Evolutionary conservation across 2,888 invertebrate genomes (phyloP).

Genomic region (Anaspis maculata): DNA sequence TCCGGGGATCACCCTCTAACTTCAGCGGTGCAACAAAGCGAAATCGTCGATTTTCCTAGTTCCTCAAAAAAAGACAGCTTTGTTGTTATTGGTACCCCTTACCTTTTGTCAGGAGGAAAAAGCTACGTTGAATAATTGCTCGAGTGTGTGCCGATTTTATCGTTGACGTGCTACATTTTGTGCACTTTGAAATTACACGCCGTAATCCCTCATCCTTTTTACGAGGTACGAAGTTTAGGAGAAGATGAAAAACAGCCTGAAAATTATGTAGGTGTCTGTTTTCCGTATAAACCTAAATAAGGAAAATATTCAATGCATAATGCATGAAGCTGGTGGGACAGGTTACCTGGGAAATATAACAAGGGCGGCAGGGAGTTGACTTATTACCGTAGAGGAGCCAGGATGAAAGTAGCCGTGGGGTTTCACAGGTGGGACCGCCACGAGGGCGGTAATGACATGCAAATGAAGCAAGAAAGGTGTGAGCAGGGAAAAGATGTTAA

Average conservation of each 20-base stretch:
- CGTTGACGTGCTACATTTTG: slow-evolving; percentile 21
- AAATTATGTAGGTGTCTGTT: slow-evolving; percentile 40
- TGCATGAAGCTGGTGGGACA: slow-evolving; percentile 33
- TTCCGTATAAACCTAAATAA: slow-evolving; percentile 40
- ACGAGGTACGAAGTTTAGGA: slow-evolving; percentile 10
- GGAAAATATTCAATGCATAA: slow-evolving; percentile 42
- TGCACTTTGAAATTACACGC: slow-evolving; percentile 25
- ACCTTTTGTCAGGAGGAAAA: no score
- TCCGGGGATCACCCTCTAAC: no score
- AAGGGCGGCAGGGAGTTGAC: slow-evolving; percentile 27
- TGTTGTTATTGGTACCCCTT: no score
- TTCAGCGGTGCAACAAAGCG: no score
- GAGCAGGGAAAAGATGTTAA: slow-evolving; percentile 9
- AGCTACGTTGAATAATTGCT: not conserved
- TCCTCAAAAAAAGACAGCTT: no score
- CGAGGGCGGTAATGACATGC: slow-evolving; percentile 31
- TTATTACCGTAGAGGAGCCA: slow-evolving; percentile 27
- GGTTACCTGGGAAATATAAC: slow-evolving; percentile 36
- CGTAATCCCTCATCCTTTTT: slow-evolving; percentile 19
- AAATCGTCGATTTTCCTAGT: no score
- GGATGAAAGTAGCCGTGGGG: slow-evolving; percentile 25
- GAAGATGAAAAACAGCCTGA: slow-evolving; percentile 25
- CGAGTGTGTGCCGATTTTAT: not conserved
- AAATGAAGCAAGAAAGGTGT: slow-evolving; percentile 26
- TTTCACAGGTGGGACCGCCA: slow-evolving; percentile 20